Base-by-base conservation (phyloP, 2,113 vertebrate species). In the Columba janthina region DNA sequence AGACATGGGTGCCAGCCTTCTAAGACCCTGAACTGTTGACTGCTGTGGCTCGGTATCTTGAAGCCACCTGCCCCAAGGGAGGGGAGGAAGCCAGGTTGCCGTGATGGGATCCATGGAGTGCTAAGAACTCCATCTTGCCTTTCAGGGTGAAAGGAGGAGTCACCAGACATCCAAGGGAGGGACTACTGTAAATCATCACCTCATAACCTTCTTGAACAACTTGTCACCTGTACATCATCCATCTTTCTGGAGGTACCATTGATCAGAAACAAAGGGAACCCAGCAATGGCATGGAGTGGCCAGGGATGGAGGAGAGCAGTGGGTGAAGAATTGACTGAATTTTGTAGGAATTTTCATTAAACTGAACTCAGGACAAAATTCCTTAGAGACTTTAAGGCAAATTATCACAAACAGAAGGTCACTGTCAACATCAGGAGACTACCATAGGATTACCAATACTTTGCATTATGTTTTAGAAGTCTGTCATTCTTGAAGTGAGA, bases 301-400 rank as follows among this genome's bases (percentile, higher is more conserved):
- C 5, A 3, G 58, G 26, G 42, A 38, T 5, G 0, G 0, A 8
- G 19, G 1, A 36, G 20, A 65, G 16, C 10, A 57, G 24, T 36
- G 28, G 34, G 17, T 18, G 34, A 34, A 48, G 12, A 74, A 34
- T 7, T 46, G 28, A 28, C 15, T 16, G 17, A 15, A 46, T 50
- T 73, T 50, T 40, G 12, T 25, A 17, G 21, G 21, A 46, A 34
- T 50, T 70, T 53, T 53, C 3, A 28, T 82, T 78, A 38, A 84
- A 46, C 6, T 50, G 0, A 78, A 54, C 51, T 77, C 3, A 15
- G 34, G 75, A 15, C 34, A 60, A 80, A 76, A 64, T 48, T 85
- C 12, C 22, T 34, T n/a, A 14, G 34, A 51, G 21, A 15, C 10
- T 73, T 72, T 36, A 42, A n/a, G 36, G 28, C 25, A 32, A 16